Percentiles rank a stretch among this genome's conserved stretches.
Conservation (phyloP, 2,797 vertebrate species). For the Takifugu ocellatus region DNA sequence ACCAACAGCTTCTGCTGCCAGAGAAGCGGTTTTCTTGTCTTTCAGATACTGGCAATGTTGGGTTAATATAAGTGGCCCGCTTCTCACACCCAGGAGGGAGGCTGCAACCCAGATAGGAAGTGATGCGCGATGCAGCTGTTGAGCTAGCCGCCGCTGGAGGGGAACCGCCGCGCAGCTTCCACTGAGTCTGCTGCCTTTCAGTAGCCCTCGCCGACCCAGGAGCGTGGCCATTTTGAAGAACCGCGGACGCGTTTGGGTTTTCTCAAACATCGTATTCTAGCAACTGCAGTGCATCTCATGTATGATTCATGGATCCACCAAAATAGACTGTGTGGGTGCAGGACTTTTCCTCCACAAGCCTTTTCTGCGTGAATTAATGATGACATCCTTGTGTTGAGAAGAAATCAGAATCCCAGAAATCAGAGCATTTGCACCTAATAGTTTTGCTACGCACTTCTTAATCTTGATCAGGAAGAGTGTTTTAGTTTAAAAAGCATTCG, state of each 20-base stretch:
- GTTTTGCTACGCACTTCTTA: too few relatives aligned
- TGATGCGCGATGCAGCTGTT: conserved; percentile 62
- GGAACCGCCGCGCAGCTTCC: conserved; percentile 33
- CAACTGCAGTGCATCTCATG: conserved; percentile 2
- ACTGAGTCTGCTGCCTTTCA: conserved; percentile 37
- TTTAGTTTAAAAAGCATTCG: background rate
- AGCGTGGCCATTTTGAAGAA: conserved; percentile 14
- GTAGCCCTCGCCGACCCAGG: conserved; percentile 7
- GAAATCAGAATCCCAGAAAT: too few relatives aligned
- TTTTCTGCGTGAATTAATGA: too few relatives aligned
- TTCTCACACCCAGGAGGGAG: background rate
- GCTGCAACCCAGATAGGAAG: conserved; percentile 71
- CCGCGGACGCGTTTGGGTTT: background rate
- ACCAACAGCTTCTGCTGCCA: too few relatives aligned
- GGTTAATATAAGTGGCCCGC: background rate
- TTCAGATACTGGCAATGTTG: background rate
- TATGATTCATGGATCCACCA: conserved; percentile 19
- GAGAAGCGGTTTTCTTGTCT: background rate
- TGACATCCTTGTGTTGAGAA: too few relatives aligned
- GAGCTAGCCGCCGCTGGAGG: conserved; percentile 46
- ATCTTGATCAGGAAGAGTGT: background rate
- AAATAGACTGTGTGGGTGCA: conserved; percentile 15
- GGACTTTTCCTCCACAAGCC: too few relatives aligned
- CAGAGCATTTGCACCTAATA: too few relatives aligned
- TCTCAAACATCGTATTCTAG: background rate